phyloP scores from a whole-genome alignment of 2,113 vertebrate species.

The Malurus alboscapulatus region DNA sequence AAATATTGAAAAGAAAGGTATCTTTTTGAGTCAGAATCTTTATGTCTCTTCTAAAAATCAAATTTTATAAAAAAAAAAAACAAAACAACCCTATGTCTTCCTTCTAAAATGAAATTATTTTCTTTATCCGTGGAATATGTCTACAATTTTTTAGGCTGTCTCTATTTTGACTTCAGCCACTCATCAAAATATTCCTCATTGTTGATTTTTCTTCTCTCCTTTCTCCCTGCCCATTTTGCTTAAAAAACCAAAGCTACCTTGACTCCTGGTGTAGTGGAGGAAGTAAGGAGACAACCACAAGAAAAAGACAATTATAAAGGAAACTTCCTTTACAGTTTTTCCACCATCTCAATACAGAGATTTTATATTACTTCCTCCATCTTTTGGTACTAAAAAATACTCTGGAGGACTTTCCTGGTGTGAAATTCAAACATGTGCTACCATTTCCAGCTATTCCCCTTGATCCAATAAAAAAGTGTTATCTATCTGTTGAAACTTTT shows the following conservation, averaged over 20 bases:
- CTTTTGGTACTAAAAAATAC: background rate
- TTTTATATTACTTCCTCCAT: background rate
- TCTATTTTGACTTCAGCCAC: background rate
- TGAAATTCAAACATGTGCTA: background rate
- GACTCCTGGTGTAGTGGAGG: background rate
- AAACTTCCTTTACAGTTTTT: background rate
- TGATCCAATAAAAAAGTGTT: background rate
- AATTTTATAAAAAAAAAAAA: background rate
- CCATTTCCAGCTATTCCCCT: background rate
- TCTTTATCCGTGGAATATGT: background rate
- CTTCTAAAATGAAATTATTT: background rate
- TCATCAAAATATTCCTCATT: background rate
- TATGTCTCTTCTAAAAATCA: background rate
- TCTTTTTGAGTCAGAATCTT: background rate
- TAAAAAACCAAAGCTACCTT: background rate
- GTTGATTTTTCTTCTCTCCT: background rate
- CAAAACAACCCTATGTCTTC: background rate
- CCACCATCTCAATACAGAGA: background rate
- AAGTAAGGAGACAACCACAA: background rate
- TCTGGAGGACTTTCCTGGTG: background rate
- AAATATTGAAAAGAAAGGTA: conserved; percentile 48
- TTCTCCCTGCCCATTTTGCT: background rate
- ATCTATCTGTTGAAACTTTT: background rate
- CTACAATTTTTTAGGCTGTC: background rate
- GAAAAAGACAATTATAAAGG: background rate